phyloP scores from a whole-genome alignment of 2,113 vertebrate species.

The Nyctibius bracteatus region DNA sequence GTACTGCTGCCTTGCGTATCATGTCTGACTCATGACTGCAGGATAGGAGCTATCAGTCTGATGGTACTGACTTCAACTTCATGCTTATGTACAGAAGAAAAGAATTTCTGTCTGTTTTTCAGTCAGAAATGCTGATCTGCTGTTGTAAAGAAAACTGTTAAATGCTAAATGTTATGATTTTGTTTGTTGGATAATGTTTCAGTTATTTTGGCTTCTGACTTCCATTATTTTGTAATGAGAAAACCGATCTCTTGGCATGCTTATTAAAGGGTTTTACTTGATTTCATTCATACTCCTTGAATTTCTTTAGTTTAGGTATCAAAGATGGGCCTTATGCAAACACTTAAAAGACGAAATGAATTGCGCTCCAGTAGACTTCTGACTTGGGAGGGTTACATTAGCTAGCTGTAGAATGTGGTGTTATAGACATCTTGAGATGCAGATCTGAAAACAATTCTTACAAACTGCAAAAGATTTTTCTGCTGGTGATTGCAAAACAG shows the following conservation, averaged over 20 bases:
- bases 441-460: background rate
- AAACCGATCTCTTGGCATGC: background rate
- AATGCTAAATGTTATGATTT: background rate
- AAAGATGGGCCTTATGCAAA: background rate
- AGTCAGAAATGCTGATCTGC: background rate
- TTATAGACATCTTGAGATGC: background rate
- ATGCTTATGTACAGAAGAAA: background rate
- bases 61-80: background rate
- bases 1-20: rapidly evolving
- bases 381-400: background rate
- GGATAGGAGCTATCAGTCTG: background rate
- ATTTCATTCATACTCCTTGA: background rate
- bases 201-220: background rate
- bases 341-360: background rate
- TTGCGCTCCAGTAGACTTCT: background rate
- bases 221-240: background rate
- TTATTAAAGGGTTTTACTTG: background rate
- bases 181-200: background rate
- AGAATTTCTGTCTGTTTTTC: background rate
- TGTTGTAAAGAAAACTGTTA: background rate
- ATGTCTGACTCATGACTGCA: background rate
- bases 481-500: background rate
- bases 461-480: background rate
- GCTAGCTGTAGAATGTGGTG: background rate
- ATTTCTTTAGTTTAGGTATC: background rate